Base-by-base conservation (phyloP, 2,888 invertebrate species). In the Lochmaea crataegi region DNA sequence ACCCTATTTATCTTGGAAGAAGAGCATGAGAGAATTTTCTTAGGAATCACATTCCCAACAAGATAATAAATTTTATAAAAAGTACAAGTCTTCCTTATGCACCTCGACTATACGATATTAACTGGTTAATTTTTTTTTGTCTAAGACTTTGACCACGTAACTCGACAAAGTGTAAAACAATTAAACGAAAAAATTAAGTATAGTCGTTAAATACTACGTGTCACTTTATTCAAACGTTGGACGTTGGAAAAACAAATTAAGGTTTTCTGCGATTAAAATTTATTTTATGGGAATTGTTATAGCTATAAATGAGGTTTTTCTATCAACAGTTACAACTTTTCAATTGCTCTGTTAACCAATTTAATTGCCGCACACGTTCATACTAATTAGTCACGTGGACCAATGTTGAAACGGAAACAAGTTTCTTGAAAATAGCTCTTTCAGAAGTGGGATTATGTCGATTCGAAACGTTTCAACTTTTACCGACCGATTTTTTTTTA, bases 331-430 rank as follows among this genome's bases (percentile, higher is more conserved):
- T 32, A 60, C 61, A 32, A 26, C 60, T 60, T 60, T 38, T 60
- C 32, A 32, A 61, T 38, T 38, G 38, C 60, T 60, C 38, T 60
- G 60, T 60, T 60, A 60, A 38, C 16, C 61, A 41, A 41, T 38
- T 61, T 61, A 61, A 61, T 61, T 61, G 61, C 18, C 42, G 9
- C 61, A 32, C 58, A 58, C 58, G 58, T 58, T 9, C 58, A 32
- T 26, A 58, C 26, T 58, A 58, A 58, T 58, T 22, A 58, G 58
- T 58, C 14, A 58, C 58, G 58, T 22, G 58, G 7, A 11, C 5
- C 6, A n/a, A 26, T 26, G 14, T 57, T 57, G 26, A 11, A 26
- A 57, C 10, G 11, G 4, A 26, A 26, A 58, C 58, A 11, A 58
- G 58, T 58, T 32, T 22, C 16, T 56, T 57, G 56, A 18, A 56